Conservation (phyloP, 2,797 vertebrate genomes). For the Phrynocephalus vlangalii region DNA sequence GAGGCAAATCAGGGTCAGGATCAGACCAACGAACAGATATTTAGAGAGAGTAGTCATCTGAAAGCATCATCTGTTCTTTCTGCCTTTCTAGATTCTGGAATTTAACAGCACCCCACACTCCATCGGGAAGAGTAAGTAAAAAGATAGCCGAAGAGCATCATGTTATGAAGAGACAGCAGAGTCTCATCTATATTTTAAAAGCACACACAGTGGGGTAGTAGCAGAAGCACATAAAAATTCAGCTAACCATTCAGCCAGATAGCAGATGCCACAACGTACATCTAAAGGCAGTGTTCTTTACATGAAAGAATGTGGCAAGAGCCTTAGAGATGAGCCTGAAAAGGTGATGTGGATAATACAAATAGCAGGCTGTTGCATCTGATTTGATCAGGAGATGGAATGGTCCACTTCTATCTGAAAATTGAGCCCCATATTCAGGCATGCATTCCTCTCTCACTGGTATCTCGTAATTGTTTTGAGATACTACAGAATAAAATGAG, state of each 20-base stretch:
- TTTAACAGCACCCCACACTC: background rate
- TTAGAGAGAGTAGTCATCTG: conserved; percentile 13
- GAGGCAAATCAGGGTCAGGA: background rate
- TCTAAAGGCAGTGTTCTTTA: conserved; percentile 13
- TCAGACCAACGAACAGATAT: conserved; percentile 21
- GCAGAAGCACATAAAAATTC: conserved; percentile 17
- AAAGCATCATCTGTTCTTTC: conserved; percentile 47
- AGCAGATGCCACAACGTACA: conserved; percentile 32
- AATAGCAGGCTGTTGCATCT: background rate
- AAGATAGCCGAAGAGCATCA: conserved; percentile 13
- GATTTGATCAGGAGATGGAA: conserved; percentile 1
- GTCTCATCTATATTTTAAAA: conserved; percentile 38
- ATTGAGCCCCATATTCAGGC: conserved; percentile 11
- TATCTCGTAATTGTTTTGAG: conserved; percentile 30
- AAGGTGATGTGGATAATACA: background rate
- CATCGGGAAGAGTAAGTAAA: conserved; percentile 26
- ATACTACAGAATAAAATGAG: conserved; percentile 25
- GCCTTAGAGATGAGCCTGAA: background rate
- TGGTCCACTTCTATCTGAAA: background rate
- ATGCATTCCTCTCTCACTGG: conserved; percentile 27
- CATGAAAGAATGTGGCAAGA: background rate
- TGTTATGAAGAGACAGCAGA: conserved; percentile 21
- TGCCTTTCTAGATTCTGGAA: conserved; percentile 11
- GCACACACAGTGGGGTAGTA: conserved; percentile 10
- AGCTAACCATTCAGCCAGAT: conserved; percentile 6